phyloP scores from a whole-genome alignment of 2,113 vertebrate genomes.

The Andinoacara biseriatus region DNA sequence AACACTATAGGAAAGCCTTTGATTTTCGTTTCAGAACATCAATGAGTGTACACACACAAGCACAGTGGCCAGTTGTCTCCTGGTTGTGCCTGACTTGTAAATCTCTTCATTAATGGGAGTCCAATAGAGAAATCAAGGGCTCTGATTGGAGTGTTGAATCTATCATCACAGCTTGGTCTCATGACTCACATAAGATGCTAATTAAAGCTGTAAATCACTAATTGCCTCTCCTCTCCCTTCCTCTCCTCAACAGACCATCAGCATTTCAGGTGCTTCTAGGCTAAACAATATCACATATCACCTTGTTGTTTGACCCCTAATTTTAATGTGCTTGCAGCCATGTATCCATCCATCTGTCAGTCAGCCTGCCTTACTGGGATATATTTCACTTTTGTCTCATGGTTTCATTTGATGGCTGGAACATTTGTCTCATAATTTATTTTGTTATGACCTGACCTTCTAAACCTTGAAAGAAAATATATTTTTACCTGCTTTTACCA shows the following conservation, averaged over 20 bases:
- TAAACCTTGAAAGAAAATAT: no score
- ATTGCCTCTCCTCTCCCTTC: not conserved
- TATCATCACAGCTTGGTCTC: conserved; percentile 14
- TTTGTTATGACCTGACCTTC: not conserved
- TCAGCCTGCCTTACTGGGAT: not conserved
- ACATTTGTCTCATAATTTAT: not conserved
- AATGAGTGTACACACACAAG: not conserved
- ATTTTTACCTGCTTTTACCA: not conserved
- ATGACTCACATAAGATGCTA: conserved; percentile 15
- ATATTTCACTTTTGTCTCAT: not conserved
- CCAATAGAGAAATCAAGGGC: conserved; percentile 47
- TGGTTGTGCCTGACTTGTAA: conserved; percentile 38
- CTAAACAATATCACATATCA: not conserved
- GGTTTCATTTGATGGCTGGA: not conserved
- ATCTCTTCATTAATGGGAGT: conserved; percentile 44
- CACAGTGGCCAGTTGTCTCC: not conserved
- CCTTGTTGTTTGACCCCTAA: conserved; percentile 13
- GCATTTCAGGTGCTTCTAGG: not conserved
- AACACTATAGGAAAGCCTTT: not conserved
- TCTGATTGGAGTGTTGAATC: conserved; percentile 32
- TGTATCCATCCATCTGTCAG: not conserved
- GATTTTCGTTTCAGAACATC: conserved; percentile 11
- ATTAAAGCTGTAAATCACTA: conserved; percentile 52
- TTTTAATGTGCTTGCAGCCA: not conserved
- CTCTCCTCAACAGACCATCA: conserved; percentile 4